Conservation (phyloP, 2,113 vertebrate species). For the Dryoscopus gambensis region DNA sequence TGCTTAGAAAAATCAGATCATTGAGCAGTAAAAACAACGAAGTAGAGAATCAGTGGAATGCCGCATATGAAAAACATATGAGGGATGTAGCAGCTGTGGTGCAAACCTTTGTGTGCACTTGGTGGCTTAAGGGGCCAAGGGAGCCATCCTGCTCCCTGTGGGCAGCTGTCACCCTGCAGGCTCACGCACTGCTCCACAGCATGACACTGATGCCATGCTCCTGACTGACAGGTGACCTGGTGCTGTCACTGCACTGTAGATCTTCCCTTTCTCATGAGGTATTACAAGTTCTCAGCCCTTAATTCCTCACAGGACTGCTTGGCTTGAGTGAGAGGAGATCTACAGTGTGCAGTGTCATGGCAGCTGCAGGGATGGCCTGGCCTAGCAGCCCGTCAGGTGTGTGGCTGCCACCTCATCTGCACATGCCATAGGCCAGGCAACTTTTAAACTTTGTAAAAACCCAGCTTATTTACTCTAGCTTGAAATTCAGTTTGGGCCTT, state of each 20-base stretch:
- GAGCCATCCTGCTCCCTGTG: rapidly evolving
- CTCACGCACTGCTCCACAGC: rapidly evolving
- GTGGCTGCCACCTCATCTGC: neutral
- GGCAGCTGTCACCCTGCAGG: neutral
- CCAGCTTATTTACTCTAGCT: neutral
- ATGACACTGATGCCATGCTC: rapidly evolving
- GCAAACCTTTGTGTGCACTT: neutral
- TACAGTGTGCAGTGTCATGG: rapidly evolving
- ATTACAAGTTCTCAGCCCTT: neutral
- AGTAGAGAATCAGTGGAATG: neutral
- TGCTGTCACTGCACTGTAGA: neutral
- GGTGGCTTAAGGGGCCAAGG: rapidly evolving
- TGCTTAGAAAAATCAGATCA: neutral
- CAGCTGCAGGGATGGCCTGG: neutral
- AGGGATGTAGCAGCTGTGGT: neutral
- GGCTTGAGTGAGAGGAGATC: neutral
- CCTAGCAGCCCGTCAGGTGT: neutral
- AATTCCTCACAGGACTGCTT: rapidly evolving
- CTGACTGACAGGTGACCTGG: neutral
- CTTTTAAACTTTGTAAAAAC: neutral
- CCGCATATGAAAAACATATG: neutral
- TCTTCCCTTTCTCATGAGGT: neutral
- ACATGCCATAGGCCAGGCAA: neutral
- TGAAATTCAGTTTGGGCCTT: neutral
- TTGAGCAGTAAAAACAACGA: neutral